Base-by-base conservation (phyloP, 92 coral and sea anemone genomes). In the Isaurus tuberculatus region DNA sequence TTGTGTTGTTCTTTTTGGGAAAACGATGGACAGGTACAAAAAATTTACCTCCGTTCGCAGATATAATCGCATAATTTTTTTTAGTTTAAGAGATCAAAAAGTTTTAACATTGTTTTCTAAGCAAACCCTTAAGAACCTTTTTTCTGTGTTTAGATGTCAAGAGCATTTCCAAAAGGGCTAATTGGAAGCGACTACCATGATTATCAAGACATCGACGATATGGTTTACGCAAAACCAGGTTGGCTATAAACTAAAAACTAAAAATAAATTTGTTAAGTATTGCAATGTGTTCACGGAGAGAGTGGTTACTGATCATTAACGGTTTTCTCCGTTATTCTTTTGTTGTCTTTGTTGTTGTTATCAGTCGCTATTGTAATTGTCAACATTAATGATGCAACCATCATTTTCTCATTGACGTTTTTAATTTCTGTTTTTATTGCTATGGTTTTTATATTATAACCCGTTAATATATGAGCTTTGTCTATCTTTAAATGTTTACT, bases 141-240 rank as follows among this genome's bases (percentile, higher is more conserved):
- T 15, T 44, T 26, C 0, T n/a, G 32, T 44, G 6, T 43, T 5
- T 72, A 72, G 78, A 72, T 72, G 11, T 72, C 78, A 8, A 28
- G 61, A n/a, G 82, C 51, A 5, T 17, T 22, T 0, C 15, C 82
- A 77, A 77, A 40, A 10, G 29, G 69, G 15, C 40, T 2, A 31
- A 77, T 11, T 4, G 82, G 14, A 1, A 32, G 51, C 22, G 82
- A 57, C 22, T 57, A 77, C 34, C 82, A 77, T 7, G 82, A 77
- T 29, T 77, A 77, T 57, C 82, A 77, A 77, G 82, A 77, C 22
- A 77, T 77, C 14, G 82, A 77, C 3, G 82, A 77, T 1, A 32
- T 25, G 27, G 32, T 34, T 33, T 58, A 58, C 11, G 70, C 68
- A 40, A 77, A 58, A 15, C 82, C 82, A 77, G 82, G 82, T 77